Evolutionary conservation across 2,888 invertebrate species (phyloP), one percentile per base, ranked within the genome.

Genomic region (Mimumesa dahlbomi): DNA sequence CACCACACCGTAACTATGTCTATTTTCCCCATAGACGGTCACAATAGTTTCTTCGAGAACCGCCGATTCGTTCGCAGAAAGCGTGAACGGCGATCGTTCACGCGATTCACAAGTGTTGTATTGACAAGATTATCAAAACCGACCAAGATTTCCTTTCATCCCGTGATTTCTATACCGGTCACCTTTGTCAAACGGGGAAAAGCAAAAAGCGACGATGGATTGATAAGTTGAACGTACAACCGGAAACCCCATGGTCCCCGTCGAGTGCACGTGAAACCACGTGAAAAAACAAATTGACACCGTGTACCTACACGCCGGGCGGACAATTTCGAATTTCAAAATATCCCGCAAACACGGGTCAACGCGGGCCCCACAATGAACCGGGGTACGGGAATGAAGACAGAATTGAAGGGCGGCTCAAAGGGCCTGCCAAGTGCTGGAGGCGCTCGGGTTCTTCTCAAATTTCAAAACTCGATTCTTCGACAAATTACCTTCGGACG

Each of bases 391-490:
- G 49, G 62, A 54, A 66, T n/a, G 72, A 75, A 69, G 61, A 21
- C 50, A 56, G 43, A 57, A 59, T 57, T 48, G 62, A 46, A 49
- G 59, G 53, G 68, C 67, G 65, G 66, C 58, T 85, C 84, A 84
- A 86, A 84, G 83, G 84, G 76, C 75, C n/a, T n/a, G 81, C 63
- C 74, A 79, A 57, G 52, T 48, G 31, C 49, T 22, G 34, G 48
- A 22, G 52, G 25, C 25, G 31, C 67, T 54, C 31, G 67, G 64
- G 43, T 49, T 59, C 66, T 58, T 77, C 85, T 88, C 84, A 76
- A 83, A 84, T 87, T 88, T 87, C 87, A 80, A 83, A 84, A 84
- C 85, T 81, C 83, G 82, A 86, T 85, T 85, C 83, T 79, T 77
- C 69, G 72, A 68, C 54, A 83, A 85, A 87, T 88, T 87, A 86